Base-by-base conservation (phyloP, 1,140 invertebrate genomes). In the Platorchestia sp. region DNA sequence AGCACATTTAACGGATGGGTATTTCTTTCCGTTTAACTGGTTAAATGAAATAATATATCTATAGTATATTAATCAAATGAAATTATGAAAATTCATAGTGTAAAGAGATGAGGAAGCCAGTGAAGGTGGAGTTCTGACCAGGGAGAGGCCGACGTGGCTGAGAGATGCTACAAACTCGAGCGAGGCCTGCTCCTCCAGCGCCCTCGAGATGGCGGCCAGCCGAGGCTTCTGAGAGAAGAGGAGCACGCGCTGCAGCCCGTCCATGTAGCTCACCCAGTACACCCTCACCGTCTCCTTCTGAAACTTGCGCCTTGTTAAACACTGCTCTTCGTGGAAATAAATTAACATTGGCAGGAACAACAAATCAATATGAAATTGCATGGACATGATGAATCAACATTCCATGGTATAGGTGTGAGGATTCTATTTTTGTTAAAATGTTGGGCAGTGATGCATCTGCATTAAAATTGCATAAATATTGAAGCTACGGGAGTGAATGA, bases 181-280 rank as follows among this genome's bases (percentile, higher is more conserved):
- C 96, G 98, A 97, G 95, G 98, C 98, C 95, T 97, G 97, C 97
- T 99, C 98, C 44, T 98, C 98, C 95, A 98, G 97, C 97, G 98
- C 97, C 97, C 98, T 97, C 27, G 98, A 98, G 96, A 98, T 97
- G 86, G 98, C 97, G 3, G 98, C 98, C 22, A 98, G 97, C 96
- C 98, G 97, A 96, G 98, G 98, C 96, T 99, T 98, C 97, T 98
- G 98, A 0, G 98, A 98, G 96, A 99, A 98, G n/a, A 98, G 97
- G 45, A 99, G 97, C 0, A 98, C 98, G 96, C 98, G 97, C 97
- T 99, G 98, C 51, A 98, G 97, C 0, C 98, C 98, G 96, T 98
- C 98, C 96, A 98, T 97, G 96, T 98, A 98, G 95, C 98, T 98
- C 53, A 98, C 98, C 98, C 98, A 99, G 96, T 98, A 98, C n/a